A percentile compares a stretch with the other conserved stretches of the same genome.
Conservation (phyloP, 2,797 vertebrate genomes). For the Zonotrichia albicollis region DNA sequence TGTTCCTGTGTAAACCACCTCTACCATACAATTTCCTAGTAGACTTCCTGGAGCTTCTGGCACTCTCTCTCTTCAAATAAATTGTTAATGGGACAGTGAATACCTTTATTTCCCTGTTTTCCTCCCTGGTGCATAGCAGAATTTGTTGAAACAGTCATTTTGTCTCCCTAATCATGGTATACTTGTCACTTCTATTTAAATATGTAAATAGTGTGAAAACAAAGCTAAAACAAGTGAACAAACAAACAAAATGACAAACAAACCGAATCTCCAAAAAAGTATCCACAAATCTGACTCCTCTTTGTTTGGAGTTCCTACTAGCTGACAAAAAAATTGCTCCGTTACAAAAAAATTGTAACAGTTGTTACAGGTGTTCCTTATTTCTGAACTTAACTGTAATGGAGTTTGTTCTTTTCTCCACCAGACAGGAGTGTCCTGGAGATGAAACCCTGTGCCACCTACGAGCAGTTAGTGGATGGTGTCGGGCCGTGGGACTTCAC, state of each 20-base stretch:
- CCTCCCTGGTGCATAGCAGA: neutral
- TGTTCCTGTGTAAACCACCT: neutral
- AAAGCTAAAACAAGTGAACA: neutral
- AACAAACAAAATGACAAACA: neutral
- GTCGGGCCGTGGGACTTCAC: slow-evolving; percentile 69
- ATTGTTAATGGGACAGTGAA: neutral
- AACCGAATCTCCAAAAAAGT: neutral
- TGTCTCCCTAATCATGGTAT: neutral
- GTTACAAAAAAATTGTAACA: no score
- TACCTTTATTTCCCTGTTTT: neutral
- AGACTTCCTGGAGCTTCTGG: neutral
- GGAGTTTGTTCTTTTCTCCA: neutral
- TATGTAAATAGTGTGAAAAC: neutral
- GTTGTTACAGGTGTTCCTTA: no score
- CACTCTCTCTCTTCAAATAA: neutral
- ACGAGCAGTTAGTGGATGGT: slow-evolving; percentile 64
- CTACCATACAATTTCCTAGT: neutral
- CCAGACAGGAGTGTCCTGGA: neutral
- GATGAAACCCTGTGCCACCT: slow-evolving; percentile 66
- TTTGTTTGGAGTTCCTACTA: neutral
- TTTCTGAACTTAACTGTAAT: neutral
- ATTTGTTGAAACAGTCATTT: neutral
- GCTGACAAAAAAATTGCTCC: neutral
- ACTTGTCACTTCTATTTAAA: neutral
- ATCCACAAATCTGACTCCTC: neutral